Conservation (phyloP, 2,888 invertebrate genomes). For the Hemicrepidius hirtus region DNA sequence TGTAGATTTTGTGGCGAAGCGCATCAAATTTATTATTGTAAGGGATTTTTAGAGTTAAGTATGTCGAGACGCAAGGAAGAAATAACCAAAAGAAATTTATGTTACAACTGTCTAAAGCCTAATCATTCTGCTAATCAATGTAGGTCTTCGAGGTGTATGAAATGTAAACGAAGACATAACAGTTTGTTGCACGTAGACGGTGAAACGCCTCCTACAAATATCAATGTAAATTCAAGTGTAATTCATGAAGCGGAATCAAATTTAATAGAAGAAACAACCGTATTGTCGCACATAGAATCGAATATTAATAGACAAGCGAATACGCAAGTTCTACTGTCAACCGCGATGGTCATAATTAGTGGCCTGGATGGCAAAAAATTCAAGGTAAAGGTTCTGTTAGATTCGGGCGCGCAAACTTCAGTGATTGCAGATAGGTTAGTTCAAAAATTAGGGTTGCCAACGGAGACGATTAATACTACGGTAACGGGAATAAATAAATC, state of each 20-base stretch:
- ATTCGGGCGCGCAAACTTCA: constrained; percentile 49
- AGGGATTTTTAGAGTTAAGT: constrained; percentile 18
- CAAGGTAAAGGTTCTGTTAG: constrained; percentile 41
- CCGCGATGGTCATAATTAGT: constrained; percentile 40
- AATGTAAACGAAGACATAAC: constrained; percentile 47
- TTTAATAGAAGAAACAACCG: background rate
- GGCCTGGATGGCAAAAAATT: background rate
- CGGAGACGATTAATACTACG: constrained; percentile 22
- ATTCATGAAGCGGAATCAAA: background rate
- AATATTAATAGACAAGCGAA: background rate
- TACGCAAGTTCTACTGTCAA: constrained; percentile 47
- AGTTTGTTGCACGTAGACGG: constrained; percentile 43
- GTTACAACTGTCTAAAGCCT: constrained; percentile 47
- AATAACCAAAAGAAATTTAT: constrained; percentile 39
- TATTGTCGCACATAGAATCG: constrained; percentile 1
- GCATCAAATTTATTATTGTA: constrained; percentile 29
- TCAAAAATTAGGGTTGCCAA: constrained; percentile 27
- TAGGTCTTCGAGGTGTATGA: constrained; percentile 38
- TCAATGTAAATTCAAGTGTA: background rate
- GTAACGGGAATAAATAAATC: constrained; percentile 43
- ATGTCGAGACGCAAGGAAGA: constrained; percentile 15
- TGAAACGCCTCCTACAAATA: background rate
- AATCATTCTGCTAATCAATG: constrained; percentile 43
- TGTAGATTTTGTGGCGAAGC: background rate
- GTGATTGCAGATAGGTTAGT: constrained; percentile 42